Base-by-base conservation (phyloP, 2,888 invertebrate genomes). In the Aleiodes testaceus region DNA sequence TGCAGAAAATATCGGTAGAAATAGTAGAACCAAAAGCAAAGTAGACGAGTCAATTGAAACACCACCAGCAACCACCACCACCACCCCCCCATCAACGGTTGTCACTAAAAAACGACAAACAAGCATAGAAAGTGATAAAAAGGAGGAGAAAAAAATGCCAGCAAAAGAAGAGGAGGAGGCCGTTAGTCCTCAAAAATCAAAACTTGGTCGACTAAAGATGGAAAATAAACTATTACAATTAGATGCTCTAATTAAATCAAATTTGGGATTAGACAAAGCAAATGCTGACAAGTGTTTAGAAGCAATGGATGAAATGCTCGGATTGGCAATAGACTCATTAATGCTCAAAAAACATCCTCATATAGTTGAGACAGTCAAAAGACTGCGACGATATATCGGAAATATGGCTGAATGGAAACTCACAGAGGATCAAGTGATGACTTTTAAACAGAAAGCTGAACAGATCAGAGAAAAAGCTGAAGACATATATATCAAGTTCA, bases 261-360 rank as follows among this genome's bases (percentile, higher is more conserved):
- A 91, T 79, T 87, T 94, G 53, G 90, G 92, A 59, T 85, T 93
- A 55, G 91, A 91, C 78, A 90, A 90, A 74, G 94, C 95, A 0
- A 92, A 95, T 79, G 92, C 94, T 0, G 92, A 93, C 44, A 88
- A 91, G 70, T 95, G 95, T 75, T 85, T 95, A 44, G 91, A 92
- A 66, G 88, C 92, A 1, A 88, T 96, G 77, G 92, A 94, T 52
- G 91, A 92, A 11, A 87, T 90, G 78, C 80, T 89, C 83, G 89
- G 89, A 6, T 81, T 93, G 72, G 88, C 92, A 4, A 84, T 94
- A 20, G 92, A 92, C 74, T 91, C 93, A 0, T 86, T 95, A 20
- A 95, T 95, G 93, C 86, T 97, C 50, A 90, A 94, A 69, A 95
- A 95, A 78, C 94, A 95, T 88, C 93, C 95, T 0, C 91, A 92